Evolutionary conservation across 2,888 invertebrate species (phyloP), one percentile per base, ranked within the genome.

Genomic region (Bruchidius siliquastri): DNA sequence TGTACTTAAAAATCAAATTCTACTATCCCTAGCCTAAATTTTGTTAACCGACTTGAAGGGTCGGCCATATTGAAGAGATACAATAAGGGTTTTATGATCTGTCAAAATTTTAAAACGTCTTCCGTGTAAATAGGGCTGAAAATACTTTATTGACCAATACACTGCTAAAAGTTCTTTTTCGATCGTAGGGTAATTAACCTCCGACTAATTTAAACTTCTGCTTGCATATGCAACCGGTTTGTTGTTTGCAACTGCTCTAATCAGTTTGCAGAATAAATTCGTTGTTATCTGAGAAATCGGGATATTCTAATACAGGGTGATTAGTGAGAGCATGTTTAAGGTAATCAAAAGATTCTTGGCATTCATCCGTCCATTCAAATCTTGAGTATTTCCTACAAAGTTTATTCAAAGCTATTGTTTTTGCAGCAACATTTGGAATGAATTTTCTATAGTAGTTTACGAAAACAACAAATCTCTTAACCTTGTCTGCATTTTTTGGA

Each of bases 121-220:
- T 22, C 22, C 49, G 30, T 30, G 69, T 68, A 71, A 32, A 21
- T 30, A 30, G 4, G 26, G 71, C 2, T 32, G 32, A 71, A 71
- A 71, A 66, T 83, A 78, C 75, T 83, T 80, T 22, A 67, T 70
- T 20, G 80, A 79, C 78, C 68, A 74, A 26, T 73, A 32, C 0
- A 85, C 81, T 0, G 82, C 82, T 70, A 84, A 69, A 0, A 83
- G 71, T 78, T 84, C 83, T 70, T 79, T 80, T 76, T 85, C 83
- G 0, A 78, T 66, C 0, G 71, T 71, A 20, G 21, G 74, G 71
- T 82, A 82, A 70, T 81, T 81, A 32, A 70, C 73, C 79, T 84
- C 83, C 0, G 80, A 75, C 69, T 79, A 74, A 73, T 80, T 84
- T 32, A 82, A 73, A 0, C 80, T 81, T 71, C 83, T 72, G 20